Conservation (phyloP, 2,888 invertebrate genomes). For the Monopis laevigella region DNA sequence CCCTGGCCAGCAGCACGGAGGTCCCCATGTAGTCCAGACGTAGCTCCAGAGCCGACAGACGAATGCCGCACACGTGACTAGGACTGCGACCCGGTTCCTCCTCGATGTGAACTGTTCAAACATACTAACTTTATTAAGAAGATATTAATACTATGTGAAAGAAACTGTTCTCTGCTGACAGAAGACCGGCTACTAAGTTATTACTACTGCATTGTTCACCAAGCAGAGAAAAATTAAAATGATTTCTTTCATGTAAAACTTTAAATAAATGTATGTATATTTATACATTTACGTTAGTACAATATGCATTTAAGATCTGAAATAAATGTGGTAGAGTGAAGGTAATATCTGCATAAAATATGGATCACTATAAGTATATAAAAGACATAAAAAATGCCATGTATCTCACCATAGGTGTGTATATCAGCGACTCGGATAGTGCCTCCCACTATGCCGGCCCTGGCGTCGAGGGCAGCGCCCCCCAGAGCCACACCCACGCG, state of each 20-base stretch:
- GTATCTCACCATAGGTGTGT: constrained; percentile 79
- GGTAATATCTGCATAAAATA: no score
- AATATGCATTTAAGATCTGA: background rate
- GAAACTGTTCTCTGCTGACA: background rate
- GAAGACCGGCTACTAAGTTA: no score
- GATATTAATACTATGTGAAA: background rate
- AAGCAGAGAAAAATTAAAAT: no score
- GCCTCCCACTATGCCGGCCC: constrained; percentile 97
- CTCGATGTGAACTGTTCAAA: constrained; percentile 76
- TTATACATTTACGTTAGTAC: no score
- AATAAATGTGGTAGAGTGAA: no score
- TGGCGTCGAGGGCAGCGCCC: constrained; percentile 92
- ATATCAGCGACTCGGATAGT: constrained; percentile 91
- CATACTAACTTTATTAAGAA: constrained; percentile 19
- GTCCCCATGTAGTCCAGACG: constrained; percentile 98
- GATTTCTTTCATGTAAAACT: no score
- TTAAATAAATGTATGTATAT: no score
- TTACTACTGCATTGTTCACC: no score
- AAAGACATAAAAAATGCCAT: no score
- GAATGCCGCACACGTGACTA: constrained; percentile 84
- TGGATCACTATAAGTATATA: no score
- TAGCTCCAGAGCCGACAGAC: constrained; percentile 86
- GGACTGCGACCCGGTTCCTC: constrained; percentile 93
- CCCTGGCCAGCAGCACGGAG: constrained; percentile 90
- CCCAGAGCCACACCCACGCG: constrained; percentile 88